phyloP scores from a whole-genome alignment of 2,113 vertebrate species.

The Xiphophorus hellerii region DNA sequence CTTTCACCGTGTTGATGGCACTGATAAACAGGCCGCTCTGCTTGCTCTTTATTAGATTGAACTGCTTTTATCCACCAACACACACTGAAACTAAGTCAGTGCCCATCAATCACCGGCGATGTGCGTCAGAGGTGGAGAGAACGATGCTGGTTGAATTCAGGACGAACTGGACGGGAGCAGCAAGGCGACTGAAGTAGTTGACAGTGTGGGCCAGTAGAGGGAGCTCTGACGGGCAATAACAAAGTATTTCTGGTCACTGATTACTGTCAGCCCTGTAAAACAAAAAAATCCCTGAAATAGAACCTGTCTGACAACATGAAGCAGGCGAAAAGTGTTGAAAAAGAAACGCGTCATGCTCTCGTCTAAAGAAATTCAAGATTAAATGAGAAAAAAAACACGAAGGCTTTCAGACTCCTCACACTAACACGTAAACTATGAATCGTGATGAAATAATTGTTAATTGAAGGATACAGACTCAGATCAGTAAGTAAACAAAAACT shows the following conservation, averaged over 20 bases:
- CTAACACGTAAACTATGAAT: no score
- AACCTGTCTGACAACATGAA: no score
- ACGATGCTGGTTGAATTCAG: constrained; percentile 3
- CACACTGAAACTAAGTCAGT: constrained; percentile 11
- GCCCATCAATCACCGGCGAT: constrained; percentile 34
- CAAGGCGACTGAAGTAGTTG: not conserved
- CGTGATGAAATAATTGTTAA: no score
- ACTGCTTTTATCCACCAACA: constrained; percentile 48
- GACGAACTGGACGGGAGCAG: not conserved
- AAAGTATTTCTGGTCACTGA: no score
- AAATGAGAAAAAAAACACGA: not conserved
- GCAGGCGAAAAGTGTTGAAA: no score
- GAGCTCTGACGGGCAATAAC: not conserved
- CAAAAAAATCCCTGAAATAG: no score
- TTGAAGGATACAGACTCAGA: no score
- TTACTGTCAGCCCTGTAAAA: not conserved
- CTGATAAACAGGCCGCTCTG: constrained; percentile 44
- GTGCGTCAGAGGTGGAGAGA: constrained; percentile 34
- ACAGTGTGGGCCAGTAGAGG: not conserved
- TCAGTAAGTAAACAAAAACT: no score
- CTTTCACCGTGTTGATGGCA: constrained; percentile 26
- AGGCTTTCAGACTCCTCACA: no score
- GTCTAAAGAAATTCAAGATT: not conserved
- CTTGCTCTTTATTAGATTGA: constrained; percentile 50
- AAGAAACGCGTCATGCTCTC: no score